These are phyloP conservation scores for Sweltsa coloradensis DNA, from an alignment of 1,140 invertebrate species.

Conservation along the genomic window DNA sequence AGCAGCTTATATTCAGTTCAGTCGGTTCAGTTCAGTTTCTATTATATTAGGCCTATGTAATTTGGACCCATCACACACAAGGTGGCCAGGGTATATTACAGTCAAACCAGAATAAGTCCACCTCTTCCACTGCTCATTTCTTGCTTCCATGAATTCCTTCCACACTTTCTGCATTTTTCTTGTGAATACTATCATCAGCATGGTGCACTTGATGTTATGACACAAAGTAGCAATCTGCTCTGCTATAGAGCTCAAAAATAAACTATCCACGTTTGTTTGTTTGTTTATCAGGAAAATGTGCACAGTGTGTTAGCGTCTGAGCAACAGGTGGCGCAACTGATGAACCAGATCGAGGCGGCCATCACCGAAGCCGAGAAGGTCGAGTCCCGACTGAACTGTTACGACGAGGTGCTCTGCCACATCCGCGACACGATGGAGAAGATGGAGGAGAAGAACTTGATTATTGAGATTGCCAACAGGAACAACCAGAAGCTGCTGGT, in stretches of 20 bases:
- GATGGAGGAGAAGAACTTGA: conserved; percentile 84
- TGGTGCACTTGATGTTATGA: too few relatives aligned
- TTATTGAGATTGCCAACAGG: conserved; percentile 73
- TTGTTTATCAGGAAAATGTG: conserved; percentile 55
- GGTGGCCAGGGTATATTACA: conserved; percentile 1
- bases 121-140: too few relatives aligned
- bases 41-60: too few relatives aligned
- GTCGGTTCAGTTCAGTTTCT: neutral
- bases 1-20: neutral
- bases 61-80: neutral
- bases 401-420: conserved; percentile 68
- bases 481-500: conserved; percentile 70
- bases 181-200: too few relatives aligned
- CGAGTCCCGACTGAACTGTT: conserved; percentile 56
- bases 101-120: too few relatives aligned
- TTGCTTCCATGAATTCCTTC: too few relatives aligned
- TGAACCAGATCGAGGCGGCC: conserved; percentile 71
- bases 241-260: too few relatives aligned
- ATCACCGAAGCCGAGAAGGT: conserved; percentile 63
- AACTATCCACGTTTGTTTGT: too few relatives aligned
- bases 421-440: conserved; percentile 76
- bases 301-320: conserved; percentile 75
- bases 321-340: conserved; percentile 68
- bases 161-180: too few relatives aligned
- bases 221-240: too few relatives aligned